Conservation (phyloP, 2,888 invertebrate species). For the Latrodectus elegans region DNA sequence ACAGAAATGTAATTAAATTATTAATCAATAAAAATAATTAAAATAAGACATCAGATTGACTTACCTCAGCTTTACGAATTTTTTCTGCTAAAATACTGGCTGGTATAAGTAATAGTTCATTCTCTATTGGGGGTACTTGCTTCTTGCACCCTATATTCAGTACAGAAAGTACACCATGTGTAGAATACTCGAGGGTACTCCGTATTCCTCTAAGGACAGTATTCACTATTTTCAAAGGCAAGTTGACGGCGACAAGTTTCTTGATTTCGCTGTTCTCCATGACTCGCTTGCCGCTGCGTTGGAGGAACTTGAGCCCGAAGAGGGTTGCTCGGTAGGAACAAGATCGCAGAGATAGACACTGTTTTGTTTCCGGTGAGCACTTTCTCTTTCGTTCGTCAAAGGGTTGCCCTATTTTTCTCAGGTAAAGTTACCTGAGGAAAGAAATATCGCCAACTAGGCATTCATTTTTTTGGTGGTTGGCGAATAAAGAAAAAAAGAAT, state of each 20-base stretch:
- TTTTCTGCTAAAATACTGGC: slow-evolving; percentile 73
- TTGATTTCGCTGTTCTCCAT: too few relatives aligned
- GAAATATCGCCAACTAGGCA: too few relatives aligned
- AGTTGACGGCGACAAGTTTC: neutral
- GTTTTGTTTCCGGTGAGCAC: neutral
- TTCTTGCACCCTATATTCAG: slow-evolving; percentile 54
- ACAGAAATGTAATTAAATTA: neutral
- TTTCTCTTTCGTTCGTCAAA: neutral
- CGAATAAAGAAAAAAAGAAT: too few relatives aligned
- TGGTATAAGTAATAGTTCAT: slow-evolving; percentile 74
- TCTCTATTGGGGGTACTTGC: slow-evolving; percentile 73
- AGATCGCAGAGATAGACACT: too few relatives aligned
- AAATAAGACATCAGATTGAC: neutral
- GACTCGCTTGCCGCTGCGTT: too few relatives aligned
- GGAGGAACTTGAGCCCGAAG: too few relatives aligned
- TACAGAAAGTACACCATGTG: slow-evolving; percentile 43
- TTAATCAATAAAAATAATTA: neutral
- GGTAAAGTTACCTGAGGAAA: too few relatives aligned
- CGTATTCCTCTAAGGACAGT: slow-evolving; percentile 20
- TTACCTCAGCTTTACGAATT: slow-evolving; percentile 74
- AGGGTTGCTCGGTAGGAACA: too few relatives aligned
- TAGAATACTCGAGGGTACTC: slow-evolving; percentile 45
- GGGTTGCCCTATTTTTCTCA: neutral
- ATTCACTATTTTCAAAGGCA: slow-evolving; percentile 19
- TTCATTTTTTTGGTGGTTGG: too few relatives aligned